These are phyloP conservation scores for Crypturellus tataupa DNA, from an alignment of 2,797 vertebrate species.

Conservation along the genomic window DNA sequence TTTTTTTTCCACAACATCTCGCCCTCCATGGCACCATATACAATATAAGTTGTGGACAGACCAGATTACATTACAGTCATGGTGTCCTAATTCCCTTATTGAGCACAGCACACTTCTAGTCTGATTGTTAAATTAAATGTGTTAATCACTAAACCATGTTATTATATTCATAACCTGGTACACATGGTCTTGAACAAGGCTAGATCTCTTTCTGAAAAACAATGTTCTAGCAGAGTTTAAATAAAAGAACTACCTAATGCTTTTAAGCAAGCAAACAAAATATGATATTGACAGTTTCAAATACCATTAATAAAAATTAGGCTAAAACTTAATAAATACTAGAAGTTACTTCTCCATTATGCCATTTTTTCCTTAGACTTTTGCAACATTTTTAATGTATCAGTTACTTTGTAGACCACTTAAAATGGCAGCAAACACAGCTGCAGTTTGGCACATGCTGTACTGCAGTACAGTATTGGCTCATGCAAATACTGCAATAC, in stretches of 20 bases:
- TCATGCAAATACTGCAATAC: too few species aligned
- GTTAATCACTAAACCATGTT: neutral
- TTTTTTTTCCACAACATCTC: accelerated
- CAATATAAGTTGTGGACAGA: neutral
- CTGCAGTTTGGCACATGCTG: neutral
- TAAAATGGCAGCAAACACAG: neutral
- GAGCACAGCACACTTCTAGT: neutral
- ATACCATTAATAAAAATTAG: neutral
- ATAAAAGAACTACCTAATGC: accelerated
- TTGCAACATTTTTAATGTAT: neutral
- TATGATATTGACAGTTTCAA: neutral
- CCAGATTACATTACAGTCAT: accelerated
- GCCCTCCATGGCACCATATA: neutral
- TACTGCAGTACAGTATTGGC: too few species aligned
- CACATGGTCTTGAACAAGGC: neutral
- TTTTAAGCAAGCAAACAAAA: neutral
- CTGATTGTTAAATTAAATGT: neutral
- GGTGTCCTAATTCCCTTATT: neutral
- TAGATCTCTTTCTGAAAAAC: neutral
- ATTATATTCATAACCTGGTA: neutral
- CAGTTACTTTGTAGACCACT: neutral
- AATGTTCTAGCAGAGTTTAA: neutral
- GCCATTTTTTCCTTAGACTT: neutral
- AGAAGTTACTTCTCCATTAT: neutral
- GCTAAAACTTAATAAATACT: neutral